Evolutionary conservation across 2,888 invertebrate species (phyloP).

Genomic region (Netelia inedita): DNA sequence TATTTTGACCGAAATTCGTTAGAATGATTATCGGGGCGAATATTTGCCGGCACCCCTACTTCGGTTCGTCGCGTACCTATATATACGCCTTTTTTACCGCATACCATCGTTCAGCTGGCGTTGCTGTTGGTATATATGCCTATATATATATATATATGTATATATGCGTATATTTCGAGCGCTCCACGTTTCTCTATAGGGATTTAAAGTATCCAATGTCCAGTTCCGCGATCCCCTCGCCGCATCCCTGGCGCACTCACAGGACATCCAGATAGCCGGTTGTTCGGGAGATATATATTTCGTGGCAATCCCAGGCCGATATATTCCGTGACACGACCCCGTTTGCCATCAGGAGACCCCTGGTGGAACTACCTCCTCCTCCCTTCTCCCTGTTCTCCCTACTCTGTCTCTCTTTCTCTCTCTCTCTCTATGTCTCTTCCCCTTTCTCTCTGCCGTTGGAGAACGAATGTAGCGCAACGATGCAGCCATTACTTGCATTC

Average conservation of each 20-base stretch:
- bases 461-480: conserved; percentile 52
- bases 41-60: background rate
- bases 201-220: conserved; percentile 61
- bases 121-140: background rate
- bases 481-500: conserved; percentile 49
- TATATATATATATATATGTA: conserved; percentile 8
- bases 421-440: background rate
- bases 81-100: background rate
- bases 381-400: conserved; percentile 21
- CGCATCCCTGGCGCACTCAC: conserved; percentile 38
- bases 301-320: conserved; percentile 62
- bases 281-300: conserved; percentile 62
- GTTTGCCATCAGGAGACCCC: conserved; percentile 47
- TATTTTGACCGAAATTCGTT: background rate
- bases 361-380: conserved; percentile 20
- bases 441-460: conserved; percentile 14
- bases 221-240: conserved; percentile 42
- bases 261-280: conserved; percentile 46
- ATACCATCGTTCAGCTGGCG: conserved; percentile 8
- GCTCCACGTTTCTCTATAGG: conserved; percentile 56
- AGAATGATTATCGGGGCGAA: background rate
- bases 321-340: conserved; percentile 63
- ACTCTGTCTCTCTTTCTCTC: background rate
- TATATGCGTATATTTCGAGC: conserved; percentile 9
- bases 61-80: background rate